A percentile compares a stretch with the other conserved stretches of the same genome.
Conservation (phyloP, 2,888 invertebrate species). For the Spilosoma lubricipeda region DNA sequence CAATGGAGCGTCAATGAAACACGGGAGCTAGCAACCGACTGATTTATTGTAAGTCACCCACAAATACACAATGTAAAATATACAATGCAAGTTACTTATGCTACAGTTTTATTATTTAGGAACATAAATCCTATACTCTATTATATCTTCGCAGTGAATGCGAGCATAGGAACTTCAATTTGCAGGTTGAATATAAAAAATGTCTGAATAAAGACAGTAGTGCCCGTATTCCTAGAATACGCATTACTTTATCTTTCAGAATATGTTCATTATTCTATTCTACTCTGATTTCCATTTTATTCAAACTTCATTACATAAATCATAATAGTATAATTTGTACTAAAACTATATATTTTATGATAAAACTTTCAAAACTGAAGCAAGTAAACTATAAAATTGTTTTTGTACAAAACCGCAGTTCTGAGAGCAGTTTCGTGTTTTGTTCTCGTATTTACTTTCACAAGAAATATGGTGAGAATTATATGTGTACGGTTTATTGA, state of each 20-base stretch:
- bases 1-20: too few species aligned
- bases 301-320: neutral
- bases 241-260: neutral
- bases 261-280: neutral
- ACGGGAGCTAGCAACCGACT: too few species aligned
- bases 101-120: too few species aligned
- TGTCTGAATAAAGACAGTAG: neutral
- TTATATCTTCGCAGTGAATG: neutral
- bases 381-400: slow-evolving; percentile 4
- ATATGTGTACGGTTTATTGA: neutral
- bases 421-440: neutral
- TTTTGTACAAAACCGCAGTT: slow-evolving; percentile 7
- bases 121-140: neutral
- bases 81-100: too few species aligned
- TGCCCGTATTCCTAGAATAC: neutral
- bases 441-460: neutral
- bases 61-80: too few species aligned
- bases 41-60: too few species aligned
- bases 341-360: neutral
- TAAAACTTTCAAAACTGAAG: slow-evolving; percentile 3
- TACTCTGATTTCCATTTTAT: neutral
- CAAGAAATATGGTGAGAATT: neutral
- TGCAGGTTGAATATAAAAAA: neutral
- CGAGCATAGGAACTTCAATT: neutral
- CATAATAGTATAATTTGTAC: neutral